Base-by-base conservation (phyloP, 2,888 invertebrate species). In the Idaea biselata region DNA sequence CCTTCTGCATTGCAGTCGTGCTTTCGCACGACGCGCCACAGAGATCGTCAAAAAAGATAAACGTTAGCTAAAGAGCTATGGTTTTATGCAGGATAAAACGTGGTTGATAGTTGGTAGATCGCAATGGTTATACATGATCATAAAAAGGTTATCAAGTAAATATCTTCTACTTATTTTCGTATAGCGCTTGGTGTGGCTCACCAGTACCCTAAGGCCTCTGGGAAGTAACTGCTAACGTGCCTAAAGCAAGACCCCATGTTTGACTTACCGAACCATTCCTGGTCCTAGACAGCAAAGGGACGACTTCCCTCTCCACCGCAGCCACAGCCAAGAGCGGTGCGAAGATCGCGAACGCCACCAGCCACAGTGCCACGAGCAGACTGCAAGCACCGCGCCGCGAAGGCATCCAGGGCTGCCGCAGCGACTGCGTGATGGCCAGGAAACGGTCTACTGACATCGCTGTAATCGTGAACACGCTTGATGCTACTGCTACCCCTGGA, bases 391-490 rank as follows among this genome's bases (percentile, higher is more conserved):
- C 94, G 14, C 94, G 93, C 32, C 95, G 89, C 63, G 95, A 96
- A 63, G 96, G 95, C 79, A 95, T 94, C 81, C 95, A 94, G 25
- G 95, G 94, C 72, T 96, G 94, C 0, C 95, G 93, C 70, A 96
- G 94, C 0, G 96, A 96, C 78, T 95, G 95, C 32, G 95, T 94
- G 78, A 96, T 96, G 61, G 96, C 96, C 62, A 95, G 82, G 74
- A 95, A 96, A 60, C 96, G 93, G 83, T 96, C 96, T 63, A 96
- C 93, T 6, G 96, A 96, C 95, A 96, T 96, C 0, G 95, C 95
- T 0, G 95, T 95, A 73, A 97, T 96, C 0, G 96, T 96, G 81
- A 96, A 96, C 60, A 97, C 95, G 76, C 96, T 96, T 0, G 96
- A 95, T 0, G 96, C 95, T 3, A 96, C 96, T n/a, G 96, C 94